These are phyloP conservation scores for Lasiurus borealis DNA, from an alignment of 2,113 vertebrate genomes.

Conservation along the genomic window DNA sequence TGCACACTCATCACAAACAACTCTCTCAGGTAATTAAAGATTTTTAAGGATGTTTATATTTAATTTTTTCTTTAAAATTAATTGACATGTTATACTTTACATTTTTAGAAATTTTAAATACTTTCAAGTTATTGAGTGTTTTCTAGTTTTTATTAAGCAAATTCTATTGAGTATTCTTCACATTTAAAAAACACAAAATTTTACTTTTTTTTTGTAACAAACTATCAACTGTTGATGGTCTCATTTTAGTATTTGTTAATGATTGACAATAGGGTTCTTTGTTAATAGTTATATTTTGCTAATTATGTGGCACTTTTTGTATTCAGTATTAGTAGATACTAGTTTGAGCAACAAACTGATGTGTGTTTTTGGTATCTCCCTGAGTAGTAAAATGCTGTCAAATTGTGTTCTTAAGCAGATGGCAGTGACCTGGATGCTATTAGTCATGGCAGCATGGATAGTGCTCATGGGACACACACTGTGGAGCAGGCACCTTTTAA, in stretches of 20 bases:
- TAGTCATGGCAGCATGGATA: conserved; percentile 93
- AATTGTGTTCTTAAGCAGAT: conserved; percentile 87
- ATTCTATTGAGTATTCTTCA: conserved; percentile 30
- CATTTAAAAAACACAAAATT: conserved; percentile 38
- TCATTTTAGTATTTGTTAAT: conserved; percentile 25
- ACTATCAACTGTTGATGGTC: neutral
- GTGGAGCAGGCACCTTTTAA: conserved; percentile 90
- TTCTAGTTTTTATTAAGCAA: conserved; percentile 46
- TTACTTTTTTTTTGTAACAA: neutral
- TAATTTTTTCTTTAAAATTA: conserved; percentile 55
- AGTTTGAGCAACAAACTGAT: conserved; percentile 59
- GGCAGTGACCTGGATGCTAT: conserved; percentile 93
- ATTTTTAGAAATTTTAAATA: conserved; percentile 50
- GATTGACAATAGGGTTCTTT: conserved; percentile 40
- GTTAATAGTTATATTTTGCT: conserved; percentile 52
- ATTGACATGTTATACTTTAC: conserved; percentile 19
- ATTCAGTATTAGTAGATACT: conserved; percentile 32
- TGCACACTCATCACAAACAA: conserved; percentile 86
- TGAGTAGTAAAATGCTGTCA: conserved; percentile 77
- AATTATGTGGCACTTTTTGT: conserved; percentile 15
- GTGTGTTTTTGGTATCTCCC: conserved; percentile 44
- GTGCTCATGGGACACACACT: conserved; percentile 89
- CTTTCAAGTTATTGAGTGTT: conserved; percentile 54
- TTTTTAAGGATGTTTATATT: neutral
- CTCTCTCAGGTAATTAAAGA: conserved; percentile 90